Percentiles rank a stretch among this genome's conserved stretches.
Conservation (phyloP, 2,888 invertebrate genomes). For the Hydriomena furcata region DNA sequence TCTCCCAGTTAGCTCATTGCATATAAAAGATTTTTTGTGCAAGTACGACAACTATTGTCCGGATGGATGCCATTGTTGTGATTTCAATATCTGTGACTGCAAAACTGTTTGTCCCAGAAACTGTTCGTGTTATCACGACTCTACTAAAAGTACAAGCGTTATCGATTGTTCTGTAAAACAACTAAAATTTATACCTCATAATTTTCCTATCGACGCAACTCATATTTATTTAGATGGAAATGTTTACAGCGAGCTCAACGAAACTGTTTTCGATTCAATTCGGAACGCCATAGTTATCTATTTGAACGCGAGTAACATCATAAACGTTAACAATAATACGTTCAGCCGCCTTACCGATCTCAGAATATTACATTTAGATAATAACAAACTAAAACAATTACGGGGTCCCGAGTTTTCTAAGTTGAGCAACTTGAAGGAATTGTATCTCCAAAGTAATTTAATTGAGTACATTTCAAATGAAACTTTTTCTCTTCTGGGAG, state of each 20-base stretch:
- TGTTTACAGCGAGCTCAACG: slow-evolving; percentile 89
- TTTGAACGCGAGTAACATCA: slow-evolving; percentile 92
- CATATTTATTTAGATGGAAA: slow-evolving; percentile 97
- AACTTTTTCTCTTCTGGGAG: slow-evolving; percentile 90
- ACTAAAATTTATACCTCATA: slow-evolving; percentile 88
- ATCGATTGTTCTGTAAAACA: slow-evolving; percentile 94
- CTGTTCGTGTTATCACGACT: slow-evolving; percentile 97
- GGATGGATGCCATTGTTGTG: slow-evolving; percentile 96
- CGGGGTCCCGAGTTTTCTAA: slow-evolving; percentile 93
- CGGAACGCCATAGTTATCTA: slow-evolving; percentile 87
- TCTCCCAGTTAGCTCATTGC: slow-evolving; percentile 89
- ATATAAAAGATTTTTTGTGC: slow-evolving; percentile 93
- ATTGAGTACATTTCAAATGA: slow-evolving; percentile 91
- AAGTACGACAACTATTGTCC: slow-evolving; percentile 95
- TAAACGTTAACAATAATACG: slow-evolving; percentile 92
- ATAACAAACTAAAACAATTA: slow-evolving; percentile 90
- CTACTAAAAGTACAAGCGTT: slow-evolving; percentile 95
- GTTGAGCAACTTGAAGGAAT: slow-evolving; percentile 90
- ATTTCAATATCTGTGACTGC: slow-evolving; percentile 97
- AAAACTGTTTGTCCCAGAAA: slow-evolving; percentile 96
- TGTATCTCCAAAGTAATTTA: slow-evolving; percentile 93
- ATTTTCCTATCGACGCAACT: slow-evolving; percentile 95
- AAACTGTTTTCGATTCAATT: slow-evolving; percentile 71
- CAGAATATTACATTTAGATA: slow-evolving; percentile 92
- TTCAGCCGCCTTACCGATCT: slow-evolving; percentile 91